A percentile compares a stretch with the other conserved stretches of the same genome.
These are phyloP conservation scores for Bucco capensis DNA, from an alignment of 2,113 vertebrate genomes.

Conservation along the genomic window DNA sequence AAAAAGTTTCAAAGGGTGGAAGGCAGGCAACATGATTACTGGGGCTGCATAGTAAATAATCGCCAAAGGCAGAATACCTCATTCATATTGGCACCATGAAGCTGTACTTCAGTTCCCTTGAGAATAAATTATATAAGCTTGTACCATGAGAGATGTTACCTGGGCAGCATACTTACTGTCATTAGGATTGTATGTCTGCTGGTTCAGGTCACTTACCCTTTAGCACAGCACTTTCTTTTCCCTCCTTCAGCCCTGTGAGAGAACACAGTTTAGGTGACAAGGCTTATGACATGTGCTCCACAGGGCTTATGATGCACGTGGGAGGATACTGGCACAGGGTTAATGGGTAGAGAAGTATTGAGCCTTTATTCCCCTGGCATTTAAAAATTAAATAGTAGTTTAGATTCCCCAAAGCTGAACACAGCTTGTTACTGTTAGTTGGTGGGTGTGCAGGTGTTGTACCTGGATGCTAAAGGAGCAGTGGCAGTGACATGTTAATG, in stretches of 20 bases:
- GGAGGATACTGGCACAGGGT: background rate
- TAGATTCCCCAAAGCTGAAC: background rate
- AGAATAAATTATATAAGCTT: background rate
- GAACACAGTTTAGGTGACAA: background rate
- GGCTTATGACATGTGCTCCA: accelerated
- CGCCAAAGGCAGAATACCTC: background rate
- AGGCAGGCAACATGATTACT: background rate
- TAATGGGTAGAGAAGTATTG: background rate
- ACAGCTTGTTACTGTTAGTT: background rate
- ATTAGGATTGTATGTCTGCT: background rate
- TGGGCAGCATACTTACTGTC: background rate
- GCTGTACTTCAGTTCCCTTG: background rate
- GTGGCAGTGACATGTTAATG: background rate
- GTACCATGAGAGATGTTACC: background rate
- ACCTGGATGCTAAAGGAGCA: background rate
- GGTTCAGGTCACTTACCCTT: background rate
- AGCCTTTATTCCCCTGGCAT: background rate
- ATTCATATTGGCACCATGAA: background rate
- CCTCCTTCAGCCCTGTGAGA: background rate
- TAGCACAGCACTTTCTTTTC: background rate
- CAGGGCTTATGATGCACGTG: background rate
- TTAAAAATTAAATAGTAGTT: background rate
- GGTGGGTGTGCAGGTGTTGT: background rate
- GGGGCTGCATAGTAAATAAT: background rate
- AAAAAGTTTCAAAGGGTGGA: background rate